A percentile compares a stretch with the other conserved stretches of the same genome.
Evolutionary conservation across 2,888 invertebrate species (phyloP).

Genomic region (Pachliopta kotzebuea): DNA sequence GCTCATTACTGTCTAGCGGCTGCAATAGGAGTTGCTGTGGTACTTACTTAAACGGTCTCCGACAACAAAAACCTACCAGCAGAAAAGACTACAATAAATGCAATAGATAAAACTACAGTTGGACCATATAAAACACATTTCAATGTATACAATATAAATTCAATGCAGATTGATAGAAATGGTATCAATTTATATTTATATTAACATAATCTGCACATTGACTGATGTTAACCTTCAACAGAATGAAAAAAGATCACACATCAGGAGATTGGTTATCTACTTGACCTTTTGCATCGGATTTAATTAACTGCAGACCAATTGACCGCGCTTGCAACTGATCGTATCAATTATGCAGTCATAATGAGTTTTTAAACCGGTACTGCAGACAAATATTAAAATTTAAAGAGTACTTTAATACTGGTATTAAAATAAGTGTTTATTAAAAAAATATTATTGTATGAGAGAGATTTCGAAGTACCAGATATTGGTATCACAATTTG

Average conservation of each 20-base stretch:
- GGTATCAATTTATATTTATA: constrained; percentile 4
- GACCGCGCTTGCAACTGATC: constrained; percentile 30
- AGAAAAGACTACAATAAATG: no score
- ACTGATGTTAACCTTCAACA: constrained; percentile 10
- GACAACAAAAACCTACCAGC: no score
- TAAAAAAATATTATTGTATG: no score
- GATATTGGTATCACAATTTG: no score
- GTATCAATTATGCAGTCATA: constrained; percentile 27
- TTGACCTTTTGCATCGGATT: constrained; percentile 37
- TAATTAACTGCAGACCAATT: constrained; percentile 34
- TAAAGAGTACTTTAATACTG: background rate
- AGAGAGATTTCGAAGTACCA: no score
- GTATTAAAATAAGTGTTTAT: no score
- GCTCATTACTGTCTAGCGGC: no score
- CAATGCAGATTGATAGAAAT: background rate
- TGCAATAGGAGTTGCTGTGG: no score
- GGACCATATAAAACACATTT: background rate
- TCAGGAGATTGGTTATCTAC: constrained; percentile 32
- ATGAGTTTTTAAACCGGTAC: background rate
- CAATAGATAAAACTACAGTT: background rate
- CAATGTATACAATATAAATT: no score
- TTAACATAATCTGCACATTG: constrained; percentile 15
- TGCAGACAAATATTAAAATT: background rate
- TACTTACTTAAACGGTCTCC: no score
- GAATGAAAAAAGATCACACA: constrained; percentile 26